phyloP scores from a whole-genome alignment of 2,113 vertebrate species.

The Ploceus nigricollis region DNA sequence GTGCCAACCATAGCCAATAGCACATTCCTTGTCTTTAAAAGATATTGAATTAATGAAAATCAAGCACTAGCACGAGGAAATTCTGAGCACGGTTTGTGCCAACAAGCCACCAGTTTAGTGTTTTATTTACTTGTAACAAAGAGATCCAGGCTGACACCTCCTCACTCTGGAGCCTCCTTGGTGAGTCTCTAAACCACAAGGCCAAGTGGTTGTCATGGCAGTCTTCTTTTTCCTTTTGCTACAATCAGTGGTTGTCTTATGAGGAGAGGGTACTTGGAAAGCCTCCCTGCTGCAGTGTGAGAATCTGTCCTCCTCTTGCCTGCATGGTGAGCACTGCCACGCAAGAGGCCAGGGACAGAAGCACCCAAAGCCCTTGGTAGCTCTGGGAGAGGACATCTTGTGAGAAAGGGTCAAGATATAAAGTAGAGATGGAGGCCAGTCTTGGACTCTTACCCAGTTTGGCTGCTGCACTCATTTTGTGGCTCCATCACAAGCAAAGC shows the following conservation, averaged over 20 bases:
- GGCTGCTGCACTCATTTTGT: background rate
- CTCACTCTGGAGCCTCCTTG: background rate
- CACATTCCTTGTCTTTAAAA: background rate
- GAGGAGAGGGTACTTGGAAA: background rate
- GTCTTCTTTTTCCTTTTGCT: background rate
- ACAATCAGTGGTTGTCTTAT: background rate
- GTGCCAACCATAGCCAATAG: background rate
- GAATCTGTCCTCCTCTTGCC: background rate
- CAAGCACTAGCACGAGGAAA: background rate
- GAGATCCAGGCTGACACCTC: background rate
- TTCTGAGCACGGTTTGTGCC: background rate
- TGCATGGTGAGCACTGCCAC: background rate
- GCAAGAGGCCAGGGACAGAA: background rate
- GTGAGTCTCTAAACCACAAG: background rate
- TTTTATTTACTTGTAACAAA: background rate
- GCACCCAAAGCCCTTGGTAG: background rate
- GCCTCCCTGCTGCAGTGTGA: background rate
- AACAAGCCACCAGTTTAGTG: background rate
- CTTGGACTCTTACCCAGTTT: background rate
- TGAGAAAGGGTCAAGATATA: background rate
- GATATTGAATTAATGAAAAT: background rate
- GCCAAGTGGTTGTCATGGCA: background rate
- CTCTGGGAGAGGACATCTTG: background rate
- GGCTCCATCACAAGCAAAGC: background rate
- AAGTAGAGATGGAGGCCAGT: background rate